Evolutionary conservation across 2,113 vertebrate genomes (phyloP).

Genomic region (Scortum barcoo): DNA sequence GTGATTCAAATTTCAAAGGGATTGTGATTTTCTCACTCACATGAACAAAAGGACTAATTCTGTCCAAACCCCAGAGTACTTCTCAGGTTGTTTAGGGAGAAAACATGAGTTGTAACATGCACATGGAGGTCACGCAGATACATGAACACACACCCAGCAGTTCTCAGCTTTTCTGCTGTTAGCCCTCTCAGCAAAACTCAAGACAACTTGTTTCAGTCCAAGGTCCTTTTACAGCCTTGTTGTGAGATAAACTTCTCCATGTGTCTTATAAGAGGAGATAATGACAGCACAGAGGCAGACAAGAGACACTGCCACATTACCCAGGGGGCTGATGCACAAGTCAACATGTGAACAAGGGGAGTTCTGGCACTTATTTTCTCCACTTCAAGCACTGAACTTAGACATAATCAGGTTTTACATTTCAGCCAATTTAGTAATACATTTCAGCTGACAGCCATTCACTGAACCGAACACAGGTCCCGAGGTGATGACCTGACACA

Average conservation of each 20-base stretch:
- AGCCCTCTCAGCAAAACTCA: not conserved
- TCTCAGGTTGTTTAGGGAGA: conserved; percentile 14
- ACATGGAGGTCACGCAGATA: not conserved
- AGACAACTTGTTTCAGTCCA: conserved; percentile 45
- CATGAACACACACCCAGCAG: too few species aligned
- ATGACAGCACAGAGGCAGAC: conserved; percentile 14
- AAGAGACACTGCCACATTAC: too few species aligned
- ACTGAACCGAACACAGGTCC: not conserved
- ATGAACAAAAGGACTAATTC: conserved; percentile 1
- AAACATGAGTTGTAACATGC: conserved; percentile 10
- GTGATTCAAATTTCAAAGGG: not conserved
- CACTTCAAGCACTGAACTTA: too few species aligned
- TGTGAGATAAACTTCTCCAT: conserved; percentile 35
- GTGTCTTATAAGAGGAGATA: conserved; percentile 20
- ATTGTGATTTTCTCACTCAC: conserved; percentile 9
- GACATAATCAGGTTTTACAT: not conserved
- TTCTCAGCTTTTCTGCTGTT: not conserved
- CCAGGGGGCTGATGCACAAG: too few species aligned
- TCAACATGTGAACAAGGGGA: too few species aligned
- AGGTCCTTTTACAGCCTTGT: conserved; percentile 62
- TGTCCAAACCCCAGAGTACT: not conserved
- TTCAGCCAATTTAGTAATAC: not conserved
- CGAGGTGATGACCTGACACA: not conserved
- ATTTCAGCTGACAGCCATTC: not conserved
- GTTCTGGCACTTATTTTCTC: too few species aligned